A percentile compares a stretch with the other conserved stretches of the same genome.
phyloP scores from a whole-genome alignment of 92 coral and sea anemone genomes.

The Porites rus region DNA sequence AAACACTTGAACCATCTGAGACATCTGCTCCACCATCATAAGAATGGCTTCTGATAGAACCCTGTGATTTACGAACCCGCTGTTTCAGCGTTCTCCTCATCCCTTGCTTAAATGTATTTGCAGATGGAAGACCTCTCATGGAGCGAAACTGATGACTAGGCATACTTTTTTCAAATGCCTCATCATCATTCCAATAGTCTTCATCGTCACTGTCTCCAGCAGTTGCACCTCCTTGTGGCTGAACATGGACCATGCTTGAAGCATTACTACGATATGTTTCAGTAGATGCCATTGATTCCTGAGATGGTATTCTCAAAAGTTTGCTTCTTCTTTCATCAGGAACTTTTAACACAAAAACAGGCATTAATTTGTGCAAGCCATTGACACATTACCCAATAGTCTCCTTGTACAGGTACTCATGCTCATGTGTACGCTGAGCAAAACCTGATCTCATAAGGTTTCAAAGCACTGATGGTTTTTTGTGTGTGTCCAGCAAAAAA shows the following conservation, averaged over 20 bases:
- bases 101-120: slow-evolving; percentile 76
- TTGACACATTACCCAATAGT: no score
- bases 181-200: slow-evolving; percentile 40
- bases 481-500: no score
- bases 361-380: background rate
- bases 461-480: no score
- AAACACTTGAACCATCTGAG: slow-evolving; percentile 4
- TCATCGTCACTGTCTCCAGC: slow-evolving; percentile 50
- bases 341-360: slow-evolving; percentile 2
- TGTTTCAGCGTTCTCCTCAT: slow-evolving; percentile 68
- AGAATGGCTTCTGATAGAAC: slow-evolving; percentile 38
- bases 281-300: slow-evolving; percentile 66
- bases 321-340: slow-evolving; percentile 14
- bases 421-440: no score
- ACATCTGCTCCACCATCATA: slow-evolving; percentile 20
- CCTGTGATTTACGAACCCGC: slow-evolving; percentile 54
- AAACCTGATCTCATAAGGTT: no score
- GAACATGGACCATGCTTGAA: slow-evolving; percentile 57
- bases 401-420: no score
- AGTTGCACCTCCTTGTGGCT: slow-evolving; percentile 29
- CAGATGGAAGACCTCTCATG: slow-evolving; percentile 85
- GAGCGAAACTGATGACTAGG: slow-evolving; percentile 86
- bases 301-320: slow-evolving; percentile 36
- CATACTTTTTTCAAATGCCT: slow-evolving; percentile 61
- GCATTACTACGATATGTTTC: slow-evolving; percentile 53